These are phyloP conservation scores for Minunthozetes semirufus DNA, from an alignment of 2,888 invertebrate genomes.

Conservation along the genomic window DNA sequence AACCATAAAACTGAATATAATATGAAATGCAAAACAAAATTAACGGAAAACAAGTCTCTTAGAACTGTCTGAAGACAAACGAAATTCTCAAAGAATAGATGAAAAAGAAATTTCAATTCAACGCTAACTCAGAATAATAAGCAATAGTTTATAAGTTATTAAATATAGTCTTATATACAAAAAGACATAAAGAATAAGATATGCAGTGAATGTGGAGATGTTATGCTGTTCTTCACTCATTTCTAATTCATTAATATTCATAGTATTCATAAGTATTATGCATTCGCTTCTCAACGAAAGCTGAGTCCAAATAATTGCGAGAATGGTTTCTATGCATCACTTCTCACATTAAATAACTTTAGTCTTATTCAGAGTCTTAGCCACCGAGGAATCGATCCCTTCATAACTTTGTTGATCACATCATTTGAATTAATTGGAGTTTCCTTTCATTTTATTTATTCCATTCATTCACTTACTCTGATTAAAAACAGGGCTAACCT, in stretches of 20 bases:
- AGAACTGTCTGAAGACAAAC: background rate
- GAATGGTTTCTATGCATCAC: too few species aligned
- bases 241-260: background rate
- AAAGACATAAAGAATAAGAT: background rate
- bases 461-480: too few species aligned
- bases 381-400: too few species aligned
- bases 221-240: background rate
- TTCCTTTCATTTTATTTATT: too few species aligned
- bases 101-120: background rate
- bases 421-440: too few species aligned
- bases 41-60: slow-evolving; percentile 1
- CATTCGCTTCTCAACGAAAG: background rate
- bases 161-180: background rate
- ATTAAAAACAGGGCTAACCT: too few species aligned
- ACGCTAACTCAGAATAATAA: background rate
- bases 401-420: too few species aligned
- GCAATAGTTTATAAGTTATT: background rate
- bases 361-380: too few species aligned
- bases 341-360: too few species aligned
- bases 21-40: background rate
- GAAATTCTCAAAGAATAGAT: background rate
- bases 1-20: slow-evolving; percentile 26
- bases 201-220: background rate
- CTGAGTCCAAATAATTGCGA: too few species aligned
- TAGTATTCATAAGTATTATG: background rate